Base-by-base conservation (phyloP, 2,797 vertebrate species). In the Picus viridis region DNA sequence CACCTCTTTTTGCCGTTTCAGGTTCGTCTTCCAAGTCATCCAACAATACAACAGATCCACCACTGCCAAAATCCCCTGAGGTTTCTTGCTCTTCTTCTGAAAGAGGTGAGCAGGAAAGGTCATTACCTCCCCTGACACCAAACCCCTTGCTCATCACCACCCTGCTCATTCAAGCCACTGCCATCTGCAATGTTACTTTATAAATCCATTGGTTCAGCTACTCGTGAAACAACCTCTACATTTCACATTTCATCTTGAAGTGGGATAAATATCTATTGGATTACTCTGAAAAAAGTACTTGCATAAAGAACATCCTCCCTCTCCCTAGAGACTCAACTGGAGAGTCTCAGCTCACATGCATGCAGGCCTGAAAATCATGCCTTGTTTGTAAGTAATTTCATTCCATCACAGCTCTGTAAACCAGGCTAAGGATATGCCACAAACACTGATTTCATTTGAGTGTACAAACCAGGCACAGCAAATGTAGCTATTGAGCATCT, bases 21-120 rank as follows among this genome's bases (percentile, higher is more conserved):
- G 84, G 95, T 15, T 98, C 98, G 12, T 98, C 98, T 90, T 99
- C 99, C 82, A 99, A 98, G 95, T 99, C 99, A 62, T 98, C 98
- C 24, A 99, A 96, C 90, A 99, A 98, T 74, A 99, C 98, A 94
- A 99, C 98, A 0, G 98, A 97, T 49, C 98, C 98, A 3, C 99
- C 99, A 6, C 99, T 99, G 95, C 99, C 99, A 29, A 99, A 99
- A 93, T 99, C 99, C 68, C 99, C 99, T 9, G 99, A 99, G 51
- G 98, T 99, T 97, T 99, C 99, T 95, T 99, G 98, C 77, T 99
- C 99, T 96, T 99, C 99, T 82, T 99, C 99, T 99, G 96, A 86
- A 97, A 95, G 3, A 75, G 45, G 80, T 68, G 92, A 96, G 83
- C 47, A 76, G 27, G 12, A 83, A 75, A 89, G 62, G 84, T 96